Percentiles rank a stretch among this genome's conserved stretches.
Conservation (phyloP, 2,888 invertebrate species). For the Heterodera filipjevi region DNA sequence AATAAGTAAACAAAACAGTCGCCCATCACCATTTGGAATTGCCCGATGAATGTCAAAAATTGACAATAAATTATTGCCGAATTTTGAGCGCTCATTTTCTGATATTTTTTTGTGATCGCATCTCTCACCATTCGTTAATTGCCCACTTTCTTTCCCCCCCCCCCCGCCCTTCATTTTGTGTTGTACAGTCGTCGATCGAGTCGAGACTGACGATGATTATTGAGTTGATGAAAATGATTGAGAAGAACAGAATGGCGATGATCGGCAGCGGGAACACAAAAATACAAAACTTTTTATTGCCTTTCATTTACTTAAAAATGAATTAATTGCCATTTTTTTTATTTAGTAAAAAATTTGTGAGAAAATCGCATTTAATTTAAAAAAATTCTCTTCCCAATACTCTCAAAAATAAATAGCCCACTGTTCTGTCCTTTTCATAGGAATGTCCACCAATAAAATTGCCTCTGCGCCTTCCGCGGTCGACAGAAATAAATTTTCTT, state of each 20-base stretch:
- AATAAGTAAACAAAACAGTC: not conserved
- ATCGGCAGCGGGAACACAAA: too few relatives aligned
- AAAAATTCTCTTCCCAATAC: too few relatives aligned
- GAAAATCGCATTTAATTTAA: too few relatives aligned
- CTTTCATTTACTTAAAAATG: too few relatives aligned
- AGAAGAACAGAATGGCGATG: too few relatives aligned
- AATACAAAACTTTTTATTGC: too few relatives aligned
- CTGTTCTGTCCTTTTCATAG: not conserved
- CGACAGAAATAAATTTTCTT: not conserved
- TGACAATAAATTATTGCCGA: not conserved
- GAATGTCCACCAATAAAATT: not conserved
- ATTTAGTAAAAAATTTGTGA: too few relatives aligned
- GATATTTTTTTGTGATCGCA: not conserved
- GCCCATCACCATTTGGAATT: not conserved
- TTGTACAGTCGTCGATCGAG: not conserved
- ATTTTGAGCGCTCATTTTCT: slow-evolving; percentile 6
- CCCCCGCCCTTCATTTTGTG: not conserved
- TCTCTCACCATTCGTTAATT: not conserved
- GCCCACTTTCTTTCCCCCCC: not conserved
- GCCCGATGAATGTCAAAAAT: not conserved
- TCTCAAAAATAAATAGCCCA: too few relatives aligned
- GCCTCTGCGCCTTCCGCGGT: not conserved
- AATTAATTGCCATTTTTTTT: too few relatives aligned
- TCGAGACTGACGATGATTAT: not conserved
- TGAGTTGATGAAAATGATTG: not conserved